Base-by-base conservation (phyloP, 2,797 vertebrate genomes). In the Parotocinclus haroldoi region DNA sequence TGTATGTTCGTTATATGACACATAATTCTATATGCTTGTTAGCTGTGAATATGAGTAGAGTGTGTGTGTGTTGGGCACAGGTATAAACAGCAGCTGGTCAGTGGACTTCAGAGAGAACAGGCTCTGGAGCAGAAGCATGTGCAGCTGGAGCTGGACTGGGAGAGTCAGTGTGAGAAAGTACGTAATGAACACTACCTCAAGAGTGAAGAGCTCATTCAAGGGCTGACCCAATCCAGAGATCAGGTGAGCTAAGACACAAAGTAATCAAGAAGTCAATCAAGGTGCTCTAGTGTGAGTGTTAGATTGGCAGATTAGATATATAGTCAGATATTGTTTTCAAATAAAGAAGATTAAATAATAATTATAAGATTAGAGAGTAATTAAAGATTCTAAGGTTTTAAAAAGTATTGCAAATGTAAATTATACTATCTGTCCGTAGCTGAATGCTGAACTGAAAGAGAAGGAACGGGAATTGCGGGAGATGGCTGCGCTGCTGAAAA, bases 61-160 rank as follows among this genome's bases (percentile, higher is more conserved):
- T 17, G 12, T 44, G n/a, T 70, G 7, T 73, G 42, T 69, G 5
- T 53, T 63, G 14, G 13, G 9, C n/a, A 63, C 73, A 98, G 95
- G 79, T 94, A 92, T 77, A 88, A 92, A 58, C 86, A 88, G 58
- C 89, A 93, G 66, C 68, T 93, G 62, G 76, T 78, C 36, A 73
- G 73, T 50, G 86, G 89, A 0, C 61, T 87, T 49, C 83, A 88
- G 58, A 79, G 52, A 69, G 91, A 94, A 70, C 75, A 67, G 66
- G 73, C 69, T 57, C 82, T 93, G 50, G 88, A 94, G 68, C 87
- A 87, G 18, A 83, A 71, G 4, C 81, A 83, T 68, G 84, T 88
- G 9, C 92, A 94, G 81, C 40, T 82, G 49, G 88, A 89, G 75
- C 70, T 92, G 63, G 90, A 92, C 75, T 93, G 92, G 89, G 89